A percentile compares a stretch with the other conserved stretches of the same genome.
phyloP scores from a whole-genome alignment of 2,797 vertebrate species.

The Caiman crocodilus region DNA sequence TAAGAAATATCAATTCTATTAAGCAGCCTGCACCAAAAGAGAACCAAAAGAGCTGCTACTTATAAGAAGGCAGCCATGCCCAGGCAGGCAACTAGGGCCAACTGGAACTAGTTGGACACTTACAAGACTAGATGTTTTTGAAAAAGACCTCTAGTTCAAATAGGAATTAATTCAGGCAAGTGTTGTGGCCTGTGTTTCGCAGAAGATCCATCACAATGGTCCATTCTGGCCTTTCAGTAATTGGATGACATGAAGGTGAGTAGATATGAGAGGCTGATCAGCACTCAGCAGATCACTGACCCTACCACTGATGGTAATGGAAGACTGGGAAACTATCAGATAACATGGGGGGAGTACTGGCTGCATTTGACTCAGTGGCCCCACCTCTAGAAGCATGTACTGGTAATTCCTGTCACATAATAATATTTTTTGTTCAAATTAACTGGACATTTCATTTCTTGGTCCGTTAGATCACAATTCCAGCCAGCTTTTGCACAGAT shows the following conservation, averaged over 20 bases:
- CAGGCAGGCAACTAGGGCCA: no score
- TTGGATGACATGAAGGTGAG: background rate
- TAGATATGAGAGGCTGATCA: background rate
- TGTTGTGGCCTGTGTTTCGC: no score
- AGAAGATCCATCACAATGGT: no score
- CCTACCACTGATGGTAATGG: background rate
- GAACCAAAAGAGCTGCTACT: no score
- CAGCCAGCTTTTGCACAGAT: no score
- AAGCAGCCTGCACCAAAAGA: no score
- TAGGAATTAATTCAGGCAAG: no score
- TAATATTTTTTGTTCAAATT: background rate
- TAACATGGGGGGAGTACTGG: background rate
- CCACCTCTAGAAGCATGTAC: background rate
- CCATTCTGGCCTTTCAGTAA: background rate
- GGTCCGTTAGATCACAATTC: background rate
- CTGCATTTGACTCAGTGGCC: background rate
- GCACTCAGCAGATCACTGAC: background rate
- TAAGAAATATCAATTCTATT: no score
- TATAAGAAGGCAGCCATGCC: no score
- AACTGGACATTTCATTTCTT: background rate
- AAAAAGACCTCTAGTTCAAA: no score
- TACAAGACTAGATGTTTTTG: no score
- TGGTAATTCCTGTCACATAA: background rate
- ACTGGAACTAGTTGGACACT: no score
- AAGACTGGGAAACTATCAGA: background rate